Conservation (phyloP, 2,888 invertebrate genomes). For the Prenolepis imparis region DNA sequence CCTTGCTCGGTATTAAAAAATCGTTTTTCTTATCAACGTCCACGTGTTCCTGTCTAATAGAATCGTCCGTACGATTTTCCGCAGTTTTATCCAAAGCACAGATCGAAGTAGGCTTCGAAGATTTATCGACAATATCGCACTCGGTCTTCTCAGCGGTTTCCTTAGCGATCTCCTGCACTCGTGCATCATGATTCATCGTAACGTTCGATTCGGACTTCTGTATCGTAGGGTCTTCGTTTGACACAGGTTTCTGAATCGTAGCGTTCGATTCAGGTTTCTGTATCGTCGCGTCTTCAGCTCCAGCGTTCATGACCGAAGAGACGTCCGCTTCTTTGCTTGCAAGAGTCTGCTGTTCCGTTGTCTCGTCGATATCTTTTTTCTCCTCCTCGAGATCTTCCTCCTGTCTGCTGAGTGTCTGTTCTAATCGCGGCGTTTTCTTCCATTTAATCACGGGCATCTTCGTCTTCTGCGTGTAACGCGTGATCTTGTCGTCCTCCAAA, state of each 20-base stretch:
- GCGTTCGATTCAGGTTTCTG: background rate
- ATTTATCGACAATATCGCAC: background rate
- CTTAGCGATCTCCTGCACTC: background rate
- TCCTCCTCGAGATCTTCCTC: background rate
- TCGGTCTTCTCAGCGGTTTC: background rate
- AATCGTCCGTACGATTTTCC: background rate
- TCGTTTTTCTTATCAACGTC: background rate
- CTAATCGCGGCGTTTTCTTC: conserved; percentile 50
- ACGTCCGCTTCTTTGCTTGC: background rate
- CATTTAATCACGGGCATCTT: conserved; percentile 42
- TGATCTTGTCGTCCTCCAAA: conserved; percentile 59
- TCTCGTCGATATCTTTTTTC: background rate
- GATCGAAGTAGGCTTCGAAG: background rate
- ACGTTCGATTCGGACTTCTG: background rate
- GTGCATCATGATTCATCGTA: background rate
- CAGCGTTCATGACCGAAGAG: background rate
- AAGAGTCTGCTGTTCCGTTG: background rate
- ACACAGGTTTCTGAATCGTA: background rate
- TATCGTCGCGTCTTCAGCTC: background rate
- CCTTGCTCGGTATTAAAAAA: background rate
- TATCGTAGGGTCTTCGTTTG: background rate
- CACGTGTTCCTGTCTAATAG: background rate
- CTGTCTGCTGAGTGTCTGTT: conserved; percentile 28
- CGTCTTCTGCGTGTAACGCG: background rate
- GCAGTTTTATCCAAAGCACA: background rate